Evolutionary conservation across 2,888 invertebrate species (phyloP).

Genomic region (Acrobasis consociella): DNA sequence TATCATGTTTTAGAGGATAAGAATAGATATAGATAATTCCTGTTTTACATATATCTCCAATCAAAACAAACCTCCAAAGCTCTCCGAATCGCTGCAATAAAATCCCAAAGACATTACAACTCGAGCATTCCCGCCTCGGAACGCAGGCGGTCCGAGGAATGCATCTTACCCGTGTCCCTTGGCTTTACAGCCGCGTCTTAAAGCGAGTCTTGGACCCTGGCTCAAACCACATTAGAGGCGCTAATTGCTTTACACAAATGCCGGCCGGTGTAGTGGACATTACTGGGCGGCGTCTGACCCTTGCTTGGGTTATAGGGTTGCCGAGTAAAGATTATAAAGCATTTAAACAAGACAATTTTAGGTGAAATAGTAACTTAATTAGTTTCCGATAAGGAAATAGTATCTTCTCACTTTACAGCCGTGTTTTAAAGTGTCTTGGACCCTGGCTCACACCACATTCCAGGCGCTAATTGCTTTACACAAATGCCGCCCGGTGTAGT

Average conservation of each 20-base stretch:
- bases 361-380: no score
- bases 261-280: no score
- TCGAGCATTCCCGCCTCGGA: constrained; percentile 57
- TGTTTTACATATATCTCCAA: constrained; percentile 3
- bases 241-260: no score
- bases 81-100: constrained; percentile 39
- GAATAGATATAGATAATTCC: not conserved
- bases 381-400: no score
- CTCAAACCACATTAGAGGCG: no score
- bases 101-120: constrained; percentile 64
- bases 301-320: no score
- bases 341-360: no score
- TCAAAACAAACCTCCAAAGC: constrained; percentile 36
- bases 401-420: constrained; percentile 25
- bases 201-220: no score
- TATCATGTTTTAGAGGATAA: no score
- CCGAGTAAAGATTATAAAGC: no score
- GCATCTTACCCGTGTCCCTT: constrained; percentile 33
- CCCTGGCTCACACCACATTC: constrained; percentile 43
- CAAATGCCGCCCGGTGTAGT: no score
- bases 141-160: constrained; percentile 47
- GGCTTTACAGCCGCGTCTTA: no score
- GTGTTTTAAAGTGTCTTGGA: constrained; percentile 44
- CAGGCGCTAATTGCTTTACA: constrained; percentile 74
- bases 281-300: not conserved